Evolutionary conservation across 1,140 invertebrate species (phyloP).

Genomic region (Temnothorax longispinosus): DNA sequence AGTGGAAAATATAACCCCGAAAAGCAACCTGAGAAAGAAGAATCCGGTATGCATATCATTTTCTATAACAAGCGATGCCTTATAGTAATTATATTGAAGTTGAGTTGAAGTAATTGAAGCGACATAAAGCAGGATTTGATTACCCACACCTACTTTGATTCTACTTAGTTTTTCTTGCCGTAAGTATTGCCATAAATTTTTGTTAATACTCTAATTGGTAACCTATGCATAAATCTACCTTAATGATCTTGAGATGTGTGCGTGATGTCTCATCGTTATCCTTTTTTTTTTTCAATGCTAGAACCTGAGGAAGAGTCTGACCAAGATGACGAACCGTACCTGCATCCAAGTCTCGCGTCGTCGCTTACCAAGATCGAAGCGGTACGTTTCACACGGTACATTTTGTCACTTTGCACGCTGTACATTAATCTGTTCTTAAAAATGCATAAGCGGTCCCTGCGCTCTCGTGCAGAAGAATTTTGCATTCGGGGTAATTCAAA

Average conservation of each 20-base stretch:
- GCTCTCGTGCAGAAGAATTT: conserved; percentile 45
- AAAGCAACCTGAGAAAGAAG: conserved; percentile 85
- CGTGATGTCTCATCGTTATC: conserved; percentile 50
- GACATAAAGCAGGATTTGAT: conserved; percentile 80
- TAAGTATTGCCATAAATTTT: conserved; percentile 80
- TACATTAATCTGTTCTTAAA: conserved; percentile 57
- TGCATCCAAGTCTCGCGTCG: conserved; percentile 92
- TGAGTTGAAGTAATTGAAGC: conserved; percentile 79
- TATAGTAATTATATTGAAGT: conserved; percentile 72
- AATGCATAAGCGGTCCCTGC: conserved; percentile 40
- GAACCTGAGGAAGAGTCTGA: conserved; percentile 87
- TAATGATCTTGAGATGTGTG: conserved; percentile 39
- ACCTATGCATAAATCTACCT: conserved; percentile 54
- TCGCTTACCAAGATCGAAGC: conserved; percentile 86
- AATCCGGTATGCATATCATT: conserved; percentile 85
- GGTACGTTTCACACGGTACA: conserved; percentile 83
- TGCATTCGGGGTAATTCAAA: conserved; percentile 40
- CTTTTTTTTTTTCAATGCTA: conserved; percentile 79
- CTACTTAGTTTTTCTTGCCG: conserved; percentile 84
- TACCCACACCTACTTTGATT: conserved; percentile 82
- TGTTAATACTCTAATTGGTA: conserved; percentile 67
- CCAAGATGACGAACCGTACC: conserved; percentile 90
- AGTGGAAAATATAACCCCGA: conserved; percentile 91
- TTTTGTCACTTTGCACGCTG: conserved; percentile 27
- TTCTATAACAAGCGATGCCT: conserved; percentile 68